These are phyloP conservation scores for Amiota minor DNA, from an alignment of 2,888 invertebrate genomes.

Conservation along the genomic window DNA sequence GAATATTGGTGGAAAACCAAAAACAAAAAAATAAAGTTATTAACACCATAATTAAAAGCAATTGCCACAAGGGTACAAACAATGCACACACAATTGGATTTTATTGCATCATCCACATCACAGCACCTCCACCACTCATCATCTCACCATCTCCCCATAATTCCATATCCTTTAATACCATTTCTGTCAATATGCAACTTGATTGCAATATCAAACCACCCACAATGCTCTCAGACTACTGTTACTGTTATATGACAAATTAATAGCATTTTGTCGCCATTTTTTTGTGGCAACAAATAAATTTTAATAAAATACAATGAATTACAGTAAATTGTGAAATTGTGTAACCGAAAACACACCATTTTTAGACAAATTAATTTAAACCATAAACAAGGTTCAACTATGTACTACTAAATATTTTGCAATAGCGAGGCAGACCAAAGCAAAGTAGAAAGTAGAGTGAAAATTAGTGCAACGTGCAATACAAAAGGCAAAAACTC, in stretches of 20 bases:
- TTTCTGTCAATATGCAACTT: too few relatives aligned
- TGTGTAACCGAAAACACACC: too few relatives aligned
- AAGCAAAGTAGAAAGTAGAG: not conserved
- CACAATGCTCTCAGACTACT: too few relatives aligned
- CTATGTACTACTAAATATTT: constrained; percentile 1
- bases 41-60: constrained; percentile 30
- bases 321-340: too few relatives aligned
- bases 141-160: too few relatives aligned
- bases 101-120: too few relatives aligned
- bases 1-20: too few relatives aligned
- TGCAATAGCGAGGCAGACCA: not conserved
- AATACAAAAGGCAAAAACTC: constrained; percentile 12
- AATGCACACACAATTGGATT: constrained; percentile 1
- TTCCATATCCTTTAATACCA: too few relatives aligned
- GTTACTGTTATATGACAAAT: constrained; percentile 11
- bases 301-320: constrained; percentile 18
- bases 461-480: constrained; percentile 3
- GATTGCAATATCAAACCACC: too few relatives aligned
- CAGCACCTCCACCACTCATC: too few relatives aligned
- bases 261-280: constrained; percentile 26
- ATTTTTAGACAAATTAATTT: constrained; percentile 22
- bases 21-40: constrained; percentile 12
- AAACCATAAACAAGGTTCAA: constrained; percentile 17
- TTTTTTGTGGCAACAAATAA: constrained; percentile 14
- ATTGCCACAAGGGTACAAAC: constrained; percentile 17